Base-by-base conservation (phyloP, 2,113 vertebrate species). In the Oenanthe oenanthe region DNA sequence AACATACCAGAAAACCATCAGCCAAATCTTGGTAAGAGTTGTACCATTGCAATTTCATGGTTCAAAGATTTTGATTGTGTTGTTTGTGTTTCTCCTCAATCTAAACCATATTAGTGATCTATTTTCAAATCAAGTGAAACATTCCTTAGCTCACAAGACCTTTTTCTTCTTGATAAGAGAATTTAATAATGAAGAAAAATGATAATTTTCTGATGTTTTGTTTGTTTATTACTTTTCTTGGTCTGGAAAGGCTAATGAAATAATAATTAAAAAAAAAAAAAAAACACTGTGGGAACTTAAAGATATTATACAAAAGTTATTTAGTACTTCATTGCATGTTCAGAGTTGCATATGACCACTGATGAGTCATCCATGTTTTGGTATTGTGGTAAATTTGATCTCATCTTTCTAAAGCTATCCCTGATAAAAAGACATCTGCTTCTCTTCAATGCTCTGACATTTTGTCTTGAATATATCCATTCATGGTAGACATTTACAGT, bases 371-470 rank as follows among this genome's bases (percentile, higher is more conserved):
- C 65, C 53, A 58, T 92, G 57, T 86, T 75, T 89, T 78, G 65
- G 67, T 85, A 74, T 65, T 67, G 31, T 71, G n/a, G 40, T 70
- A 97, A 91, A 75, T 89, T 75, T 68, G 51, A 81, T 81, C 91
- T 95, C 86, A 89, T 89, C 80, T 77, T 91, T 91, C 61, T 75
- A 62, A 89, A 92, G 36, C 53, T 85, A 57, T 45, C 36, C 42
- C 43, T 68, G 86, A 93, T 91, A 92, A 93, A 78, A 94, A 86
- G 60, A 71, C 61, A 74, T 93, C 93, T 93, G 83, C 91, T 92
- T 92, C 65, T 82, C 31, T 81, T 96, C 89, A 72, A 26, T 2
- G 1, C 22, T 78, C 71, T 95, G 91, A 85, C 66, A 65, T 95
- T 91, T 89, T 89, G 19, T 70, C 71, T 85, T 91, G 78, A 89